phyloP scores from a whole-genome alignment of 2,888 invertebrate species.

The Drosophila multiciliata region DNA sequence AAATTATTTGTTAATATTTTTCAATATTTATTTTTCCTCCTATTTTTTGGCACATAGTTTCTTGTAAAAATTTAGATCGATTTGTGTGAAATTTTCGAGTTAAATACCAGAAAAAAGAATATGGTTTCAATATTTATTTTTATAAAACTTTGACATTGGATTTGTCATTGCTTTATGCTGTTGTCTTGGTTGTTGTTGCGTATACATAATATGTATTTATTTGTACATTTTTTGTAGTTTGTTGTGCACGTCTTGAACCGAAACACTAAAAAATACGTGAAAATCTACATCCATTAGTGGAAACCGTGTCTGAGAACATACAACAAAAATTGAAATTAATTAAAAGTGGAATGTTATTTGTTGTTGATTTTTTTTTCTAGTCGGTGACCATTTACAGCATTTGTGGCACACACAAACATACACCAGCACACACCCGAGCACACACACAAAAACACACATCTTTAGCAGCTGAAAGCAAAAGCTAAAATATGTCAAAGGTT shows the following conservation, averaged over 20 bases:
- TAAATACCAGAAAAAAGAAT: not conserved
- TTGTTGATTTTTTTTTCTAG: slow-evolving; percentile 49
- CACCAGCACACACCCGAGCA: slow-evolving; percentile 7
- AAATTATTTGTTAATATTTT: not conserved
- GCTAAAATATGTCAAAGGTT: slow-evolving; percentile 73
- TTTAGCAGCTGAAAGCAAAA: slow-evolving; percentile 45
- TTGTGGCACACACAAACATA: slow-evolving; percentile 47
- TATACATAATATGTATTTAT: slow-evolving; percentile 72
- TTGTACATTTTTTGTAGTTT: slow-evolving; percentile 13
- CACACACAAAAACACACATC: slow-evolving; percentile 20
- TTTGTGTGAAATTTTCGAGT: slow-evolving; percentile 8
- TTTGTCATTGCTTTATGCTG: slow-evolving; percentile 78
- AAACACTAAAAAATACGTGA: slow-evolving; percentile 15
- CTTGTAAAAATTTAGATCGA: slow-evolving; percentile 3
- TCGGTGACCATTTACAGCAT: slow-evolving; percentile 64
- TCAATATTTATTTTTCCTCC: not conserved
- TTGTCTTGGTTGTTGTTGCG: slow-evolving; percentile 60
- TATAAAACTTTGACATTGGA: slow-evolving; percentile 82
- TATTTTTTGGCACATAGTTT: not conserved
- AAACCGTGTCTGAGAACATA: slow-evolving; percentile 18
- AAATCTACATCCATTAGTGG: slow-evolving; percentile 38
- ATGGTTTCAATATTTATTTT: slow-evolving; percentile 72
- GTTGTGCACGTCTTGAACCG: slow-evolving; percentile 33
- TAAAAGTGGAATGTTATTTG: slow-evolving; percentile 27
- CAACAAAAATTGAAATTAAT: slow-evolving; percentile 2